Conservation (phyloP, 2,888 invertebrate genomes). For the Hirtodrosophila histrioides region DNA sequence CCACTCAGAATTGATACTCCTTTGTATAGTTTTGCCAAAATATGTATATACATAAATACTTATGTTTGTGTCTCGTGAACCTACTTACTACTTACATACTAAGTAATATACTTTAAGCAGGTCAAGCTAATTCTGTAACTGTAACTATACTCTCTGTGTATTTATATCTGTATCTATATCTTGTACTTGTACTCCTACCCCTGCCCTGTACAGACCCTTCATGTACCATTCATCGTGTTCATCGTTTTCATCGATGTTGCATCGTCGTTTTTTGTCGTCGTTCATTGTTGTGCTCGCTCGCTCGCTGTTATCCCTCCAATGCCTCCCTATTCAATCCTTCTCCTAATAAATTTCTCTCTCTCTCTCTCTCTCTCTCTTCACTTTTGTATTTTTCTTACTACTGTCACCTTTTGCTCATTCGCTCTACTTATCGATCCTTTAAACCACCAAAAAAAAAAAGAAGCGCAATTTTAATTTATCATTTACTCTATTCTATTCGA, state of each 20-base stretch:
- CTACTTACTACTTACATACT: constrained; percentile 25
- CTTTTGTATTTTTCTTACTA: too few species aligned
- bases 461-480: constrained; percentile 12
- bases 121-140: constrained; percentile 5
- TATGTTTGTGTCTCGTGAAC: constrained; percentile 18
- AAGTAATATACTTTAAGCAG: constrained; percentile 14
- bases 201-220: constrained; percentile 23
- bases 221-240: background rate
- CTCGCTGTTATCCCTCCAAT: too few species aligned
- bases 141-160: constrained; percentile 17
- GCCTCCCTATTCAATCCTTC: too few species aligned
- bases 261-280: constrained; percentile 6
- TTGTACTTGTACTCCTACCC: constrained; percentile 9
- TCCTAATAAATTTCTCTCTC: too few species aligned
- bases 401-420: too few species aligned
- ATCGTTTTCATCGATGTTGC: background rate
- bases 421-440: background rate
- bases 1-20: background rate
- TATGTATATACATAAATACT: constrained; percentile 36
- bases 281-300: constrained; percentile 18
- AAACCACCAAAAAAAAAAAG: constrained; percentile 15
- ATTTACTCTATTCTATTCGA: background rate
- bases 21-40: constrained; percentile 25
- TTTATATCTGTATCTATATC: constrained; percentile 18
- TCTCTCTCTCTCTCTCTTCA: too few species aligned